Base-by-base conservation (phyloP, 2,797 vertebrate genomes). In the Gephyroberyx darwinii region DNA sequence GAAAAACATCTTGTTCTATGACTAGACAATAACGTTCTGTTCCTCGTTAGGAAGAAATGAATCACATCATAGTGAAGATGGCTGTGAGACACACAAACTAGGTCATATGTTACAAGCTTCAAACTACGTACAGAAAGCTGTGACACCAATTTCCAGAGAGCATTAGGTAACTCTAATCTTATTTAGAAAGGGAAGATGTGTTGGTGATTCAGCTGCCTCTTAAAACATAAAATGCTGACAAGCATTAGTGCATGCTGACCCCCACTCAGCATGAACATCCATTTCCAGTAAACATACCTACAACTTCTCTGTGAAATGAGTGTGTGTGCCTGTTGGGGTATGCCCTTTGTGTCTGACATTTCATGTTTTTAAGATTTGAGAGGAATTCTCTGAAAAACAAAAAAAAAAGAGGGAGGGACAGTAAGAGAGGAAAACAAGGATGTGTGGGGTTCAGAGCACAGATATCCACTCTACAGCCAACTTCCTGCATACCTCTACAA, bases 401-500 rank as follows among this genome's bases (percentile, higher is more conserved):
- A 55, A 14, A 45, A 50, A 5, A 64, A 22, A 14, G 9, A 50
- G 55, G 4, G 39, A 26, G 1, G 63, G 12, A 70, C 5, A 64
- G 43, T 17, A 9, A 53, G 54, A 73, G 17, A 69, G 37, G 67
- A 52, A 69, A 68, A 71, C 55, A 78, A 73, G 67, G 47, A 80
- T n/a, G 14, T 65, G 59, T 30, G 54, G 65, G 39, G 71, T 50
- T 48, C 66, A 75, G 67, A 50, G 62, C 52, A 81, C 39, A 80
- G 58, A 78, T 69, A 70, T 65, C 4, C 35, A 64, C 71, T 69
- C 68, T 65, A 74, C 50, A 41, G 77, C 76, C 82, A 84, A 83
- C 88, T 89, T 88, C 84, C 86, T 86, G 84, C 74, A 78, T 74
- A 69, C 66, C 76, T 77, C 60, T 61, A 75, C 64, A 9, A 78